A percentile compares a stretch with the other conserved stretches of the same genome.
These are phyloP conservation scores for Camponotus fellah DNA, from an alignment of 2,888 invertebrate genomes.

Conservation along the genomic window DNA sequence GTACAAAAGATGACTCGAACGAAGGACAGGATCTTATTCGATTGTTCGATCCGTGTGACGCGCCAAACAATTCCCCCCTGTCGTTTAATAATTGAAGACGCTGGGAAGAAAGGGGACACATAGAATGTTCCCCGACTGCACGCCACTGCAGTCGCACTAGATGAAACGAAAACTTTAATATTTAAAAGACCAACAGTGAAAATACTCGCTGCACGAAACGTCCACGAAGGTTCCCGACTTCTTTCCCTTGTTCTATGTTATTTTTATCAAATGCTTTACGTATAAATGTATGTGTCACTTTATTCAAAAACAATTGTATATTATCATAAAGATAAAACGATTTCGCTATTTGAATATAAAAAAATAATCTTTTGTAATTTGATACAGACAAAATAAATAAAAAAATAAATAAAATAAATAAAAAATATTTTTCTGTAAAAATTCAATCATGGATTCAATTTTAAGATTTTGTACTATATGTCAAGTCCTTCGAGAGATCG, in stretches of 20 bases:
- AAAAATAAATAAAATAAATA: not conserved
- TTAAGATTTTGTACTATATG: conserved; percentile 6
- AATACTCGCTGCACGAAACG: conserved; percentile 59
- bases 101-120: conserved; percentile 43
- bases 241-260: conserved; percentile 1
- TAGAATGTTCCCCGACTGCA: conserved; percentile 43
- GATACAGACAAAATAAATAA: not conserved
- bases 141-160: conserved; percentile 43
- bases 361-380: not conserved
- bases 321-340: not conserved
- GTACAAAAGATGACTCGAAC: not conserved
- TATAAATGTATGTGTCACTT: not conserved
- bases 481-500: conserved; percentile 52
- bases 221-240: not conserved
- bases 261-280: not conserved
- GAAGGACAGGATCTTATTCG: conserved; percentile 40
- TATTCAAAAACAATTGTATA: not conserved
- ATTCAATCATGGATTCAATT: not conserved
- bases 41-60: conserved; percentile 55
- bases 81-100: conserved; percentile 62
- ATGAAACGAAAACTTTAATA: conserved; percentile 51
- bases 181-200: conserved; percentile 35
- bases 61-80: conserved; percentile 39
- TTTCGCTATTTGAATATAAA: not conserved
- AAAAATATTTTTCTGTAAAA: not conserved